Evolutionary conservation across 1,140 invertebrate genomes (phyloP).

Genomic region (Drosophila aff.): DNA sequence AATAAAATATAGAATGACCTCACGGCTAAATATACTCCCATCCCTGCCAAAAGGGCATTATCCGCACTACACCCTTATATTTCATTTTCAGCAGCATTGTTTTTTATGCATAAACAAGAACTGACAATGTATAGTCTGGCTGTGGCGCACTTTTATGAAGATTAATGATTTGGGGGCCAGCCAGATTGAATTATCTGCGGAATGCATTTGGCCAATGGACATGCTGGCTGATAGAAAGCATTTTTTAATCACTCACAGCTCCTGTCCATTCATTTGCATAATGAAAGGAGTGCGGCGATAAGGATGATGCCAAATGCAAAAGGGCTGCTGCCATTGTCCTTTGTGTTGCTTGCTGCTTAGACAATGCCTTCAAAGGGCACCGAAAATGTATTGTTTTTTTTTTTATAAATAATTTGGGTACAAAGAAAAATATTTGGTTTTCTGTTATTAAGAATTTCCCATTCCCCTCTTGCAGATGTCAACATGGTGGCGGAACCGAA

Average conservation of each 20-base stretch:
- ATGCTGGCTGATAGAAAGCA: constrained; percentile 23
- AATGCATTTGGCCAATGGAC: constrained; percentile 50
- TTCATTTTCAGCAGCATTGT: background rate
- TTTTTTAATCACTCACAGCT: constrained; percentile 65
- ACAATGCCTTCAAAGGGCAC: constrained; percentile 58
- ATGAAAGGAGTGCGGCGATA: constrained; percentile 57
- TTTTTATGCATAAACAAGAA: constrained; percentile 45
- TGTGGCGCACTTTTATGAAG: constrained; percentile 69
- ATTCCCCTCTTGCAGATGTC: constrained; percentile 74
- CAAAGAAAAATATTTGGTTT: constrained; percentile 41
- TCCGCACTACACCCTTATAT: background rate
- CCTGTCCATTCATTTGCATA: constrained; percentile 66
- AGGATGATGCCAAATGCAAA: constrained; percentile 23
- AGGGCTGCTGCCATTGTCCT: constrained; percentile 32
- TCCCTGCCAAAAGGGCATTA: constrained; percentile 2
- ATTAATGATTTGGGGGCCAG: constrained; percentile 70
- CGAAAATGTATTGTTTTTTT: constrained; percentile 28
- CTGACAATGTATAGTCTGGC: constrained; percentile 41
- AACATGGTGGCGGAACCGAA: constrained; percentile 94
- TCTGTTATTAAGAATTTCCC: constrained; percentile 26
- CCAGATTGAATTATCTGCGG: constrained; percentile 61
- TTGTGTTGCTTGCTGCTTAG: constrained; percentile 29
- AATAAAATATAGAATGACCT: too few species aligned
- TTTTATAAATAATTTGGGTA: constrained; percentile 26
- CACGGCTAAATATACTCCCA: background rate